Evolutionary conservation across 2,113 vertebrate genomes (phyloP), one percentile per base, ranked within the genome.

Genomic region (Pygoscelis antarcticus): DNA sequence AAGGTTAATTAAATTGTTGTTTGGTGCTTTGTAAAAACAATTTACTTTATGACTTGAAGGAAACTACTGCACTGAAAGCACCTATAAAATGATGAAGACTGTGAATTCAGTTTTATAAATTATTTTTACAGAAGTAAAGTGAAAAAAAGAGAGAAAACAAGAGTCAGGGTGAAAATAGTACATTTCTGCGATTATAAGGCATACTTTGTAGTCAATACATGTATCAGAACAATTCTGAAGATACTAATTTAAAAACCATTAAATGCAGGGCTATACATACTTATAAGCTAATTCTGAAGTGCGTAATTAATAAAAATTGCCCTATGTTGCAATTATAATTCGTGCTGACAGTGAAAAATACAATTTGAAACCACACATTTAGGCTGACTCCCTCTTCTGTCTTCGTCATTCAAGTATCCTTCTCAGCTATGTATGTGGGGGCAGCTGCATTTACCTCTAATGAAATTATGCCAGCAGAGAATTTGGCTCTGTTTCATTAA

Each of bases 281-380:
- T 89, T 89, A 51, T 4, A 77, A 77, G 27, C 32, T 36, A 54
- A 29, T 90, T 89, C 70, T 69, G 22, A 94, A 90, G 75, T 69
- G 57, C 3, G 3, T 85, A 88, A 90, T 93, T 80, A 93, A 66
- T 86, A 91, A 86, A 94, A 94, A 79, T 80, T 91, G 54, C 61
- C 22, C 38, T 26, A 20, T 65, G 58, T 83, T 94, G 82, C 87
- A 97, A 90, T 94, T 95, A 93, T 9, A 68, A 16, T 92, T 96
- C 93, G 30, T 96, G 96, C 96, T 97, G 96, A 96, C 87, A 74
- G 75, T 85, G 90, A 95, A 96, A 95, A 96, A 83, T 49, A 54
- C 25, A 74, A 16, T 91, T 85, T 72, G 62, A 96, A 96, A 84
- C 77, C 95, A 74, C 93, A 66, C 66, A 47, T 77, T 93, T 85